Evolutionary conservation across 2,888 invertebrate species (phyloP), one percentile per base, ranked within the genome.

Genomic region (Eupithecia vulgata): DNA sequence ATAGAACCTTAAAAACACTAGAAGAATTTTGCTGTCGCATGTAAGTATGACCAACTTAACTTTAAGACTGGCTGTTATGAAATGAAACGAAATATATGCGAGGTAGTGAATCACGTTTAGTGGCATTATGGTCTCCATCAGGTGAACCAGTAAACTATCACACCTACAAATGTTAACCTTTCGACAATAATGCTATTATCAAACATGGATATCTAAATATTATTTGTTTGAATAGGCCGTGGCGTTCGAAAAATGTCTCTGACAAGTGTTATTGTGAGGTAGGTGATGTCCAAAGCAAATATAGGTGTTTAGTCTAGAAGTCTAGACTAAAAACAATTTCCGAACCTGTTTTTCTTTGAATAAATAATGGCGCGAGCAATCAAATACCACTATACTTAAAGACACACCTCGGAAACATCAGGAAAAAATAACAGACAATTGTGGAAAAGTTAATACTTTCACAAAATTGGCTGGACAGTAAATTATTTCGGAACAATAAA

Each of bases 201-300:
- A 21, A n/a, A 10, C 48, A 52, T 21, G 10, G n/a, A n/a, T 21
- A 52, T 52, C 57, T 13, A 57, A 25, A 25, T 57, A 57, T 13
- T 57, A 25, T 57, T 57, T 57, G 57, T 57, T 57, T 57, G 57
- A 57, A 25, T 25, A 57, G 57, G 57, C 57, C 25, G 57, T 21
- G 48, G n/a, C 48, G 48, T n/a, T 52, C 48, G 48, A 21, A 52
- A 48, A 52, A 52, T 52, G 10, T 52, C 48, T 37, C 12, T 13
- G 57, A 25, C 57, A 57, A 57, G 57, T 57, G 57, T 57, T 13
- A 25, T 25, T 57, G 57, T 52, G 25, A 13, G 13, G 12, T 57
- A 57, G 12, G 57, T 25, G 57, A 25, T 57, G 21, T 8, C 25
- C 57, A 57, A 57, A 57, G 0, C 1, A 57, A 57, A 57, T 25